Evolutionary conservation across 2,797 vertebrate genomes (phyloP).

Genomic region (Pterois miles): DNA sequence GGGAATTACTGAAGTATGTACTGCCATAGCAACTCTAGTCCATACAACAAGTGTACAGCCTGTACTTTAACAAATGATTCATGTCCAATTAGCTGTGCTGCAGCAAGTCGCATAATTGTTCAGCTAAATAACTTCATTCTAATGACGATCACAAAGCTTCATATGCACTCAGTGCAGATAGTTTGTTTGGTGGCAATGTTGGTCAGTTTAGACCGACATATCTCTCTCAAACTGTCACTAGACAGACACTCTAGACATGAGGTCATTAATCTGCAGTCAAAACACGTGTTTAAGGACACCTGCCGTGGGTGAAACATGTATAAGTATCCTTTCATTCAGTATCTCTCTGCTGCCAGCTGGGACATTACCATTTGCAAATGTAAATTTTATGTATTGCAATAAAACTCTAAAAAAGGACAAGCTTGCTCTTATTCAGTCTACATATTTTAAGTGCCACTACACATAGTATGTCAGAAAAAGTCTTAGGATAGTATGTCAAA

Average conservation of each 20-base stretch:
- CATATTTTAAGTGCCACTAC: too few species aligned
- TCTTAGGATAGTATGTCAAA: too few species aligned
- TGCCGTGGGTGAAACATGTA: background rate
- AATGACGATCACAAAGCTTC: background rate
- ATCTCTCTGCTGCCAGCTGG: background rate
- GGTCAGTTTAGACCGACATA: too few species aligned
- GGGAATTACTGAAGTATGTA: background rate
- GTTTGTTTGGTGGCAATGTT: too few species aligned
- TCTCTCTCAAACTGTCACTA: too few species aligned
- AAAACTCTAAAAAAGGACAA: too few species aligned
- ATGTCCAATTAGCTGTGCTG: constrained; percentile 8
- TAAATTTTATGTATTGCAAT: background rate
- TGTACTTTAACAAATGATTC: constrained; percentile 20
- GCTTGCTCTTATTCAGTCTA: too few species aligned
- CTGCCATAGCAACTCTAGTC: constrained; percentile 37
- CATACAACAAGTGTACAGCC: background rate
- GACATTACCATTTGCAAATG: background rate
- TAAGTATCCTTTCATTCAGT: background rate
- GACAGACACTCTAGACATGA: too few species aligned
- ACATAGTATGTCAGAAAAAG: too few species aligned
- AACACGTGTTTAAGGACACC: background rate
- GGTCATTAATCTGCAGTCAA: too few species aligned
- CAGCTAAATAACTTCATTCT: background rate
- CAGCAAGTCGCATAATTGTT: background rate
- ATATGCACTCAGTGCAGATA: too few species aligned